Base-by-base conservation (phyloP, 1,140 invertebrate genomes). In the Conus ventricosus region DNA sequence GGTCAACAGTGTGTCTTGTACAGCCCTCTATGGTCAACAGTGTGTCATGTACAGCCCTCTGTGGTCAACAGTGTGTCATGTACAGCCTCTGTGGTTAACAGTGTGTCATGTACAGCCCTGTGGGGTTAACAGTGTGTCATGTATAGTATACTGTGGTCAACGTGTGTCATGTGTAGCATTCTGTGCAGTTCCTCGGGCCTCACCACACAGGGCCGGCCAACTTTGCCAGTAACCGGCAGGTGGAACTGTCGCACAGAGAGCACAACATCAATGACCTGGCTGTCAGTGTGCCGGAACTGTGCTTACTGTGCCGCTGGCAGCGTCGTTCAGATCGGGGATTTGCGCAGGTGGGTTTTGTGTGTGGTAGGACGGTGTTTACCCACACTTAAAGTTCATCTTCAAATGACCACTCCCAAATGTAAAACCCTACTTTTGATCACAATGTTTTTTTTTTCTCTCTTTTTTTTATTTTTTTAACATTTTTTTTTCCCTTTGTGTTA, bases 291-390 rank as follows among this genome's bases (percentile, higher is more conserved):
- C 95, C 94, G 95, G 96, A 85, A 95, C 96, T 91, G 95, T 96
- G 95, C 95, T 96, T 98, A 97, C 93, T 97, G 97, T 15, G 97
- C 97, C 10, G 96, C 97, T 6, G 97, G 97, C 23, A 97, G 97
- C 92, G 97, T 97, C 92, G 97, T 98, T 15, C 96, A 97, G 55
- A 96, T 98, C 27, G 98, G 98, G 98, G 98, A 98, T 95, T 94
- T 98, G 4, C 95, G 97, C 91, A 97, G 97, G 96, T 97, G 93
- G 95, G 95, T 27, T 71, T 27, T 88, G 57, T 88, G 80, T 23
- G 75, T 20, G 78, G 78, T 23, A 67, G 25, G 13, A 15, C n/a
- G 39, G 76, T 39, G 39, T 39, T 39, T 39, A 39, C 39, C 39
- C 39, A 1, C n/a, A 4, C 15, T 15, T 71, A 4, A 39, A 0